These are phyloP conservation scores for Dasyurus viverrinus DNA, from an alignment of 2,113 vertebrate species.

Conservation along the genomic window DNA sequence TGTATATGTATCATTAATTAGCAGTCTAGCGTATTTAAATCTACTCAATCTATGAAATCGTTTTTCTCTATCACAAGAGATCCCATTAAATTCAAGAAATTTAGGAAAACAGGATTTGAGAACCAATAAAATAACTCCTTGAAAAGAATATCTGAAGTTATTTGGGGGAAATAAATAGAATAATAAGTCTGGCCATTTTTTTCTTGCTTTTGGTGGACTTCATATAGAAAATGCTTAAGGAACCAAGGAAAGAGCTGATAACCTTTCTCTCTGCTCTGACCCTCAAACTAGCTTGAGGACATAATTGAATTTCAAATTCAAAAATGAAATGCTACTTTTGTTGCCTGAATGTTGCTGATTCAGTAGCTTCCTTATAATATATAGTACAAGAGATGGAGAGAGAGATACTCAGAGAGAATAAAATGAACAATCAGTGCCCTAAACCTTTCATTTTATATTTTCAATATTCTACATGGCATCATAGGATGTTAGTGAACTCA, in stretches of 20 bases:
- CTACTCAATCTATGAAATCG: not conserved
- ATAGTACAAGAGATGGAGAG: not conserved
- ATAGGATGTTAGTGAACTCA: not conserved
- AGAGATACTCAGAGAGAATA: not conserved
- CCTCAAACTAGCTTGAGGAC: conserved; percentile 11
- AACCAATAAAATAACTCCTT: not conserved
- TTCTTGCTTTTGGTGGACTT: not conserved
- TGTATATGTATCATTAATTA: not conserved
- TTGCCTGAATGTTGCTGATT: not conserved
- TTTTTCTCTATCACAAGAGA: not conserved
- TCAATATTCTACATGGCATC: not conserved
- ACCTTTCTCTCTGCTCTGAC: conserved; percentile 30
- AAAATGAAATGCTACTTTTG: conserved; percentile 37
- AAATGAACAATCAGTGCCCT: conserved; percentile 6
- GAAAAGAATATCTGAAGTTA: not conserved
- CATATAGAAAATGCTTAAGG: not conserved
- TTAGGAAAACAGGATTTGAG: not conserved
- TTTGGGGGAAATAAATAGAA: not conserved
- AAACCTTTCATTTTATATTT: not conserved
- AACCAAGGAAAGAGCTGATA: conserved; percentile 33
- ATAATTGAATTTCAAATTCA: conserved; percentile 41
- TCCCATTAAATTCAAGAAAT: conserved; percentile 34
- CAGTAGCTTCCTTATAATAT: not conserved
- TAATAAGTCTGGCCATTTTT: not conserved
- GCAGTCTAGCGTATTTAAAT: conserved; percentile 5